phyloP scores from a whole-genome alignment of 2,888 invertebrate genomes.

The Lomographa bimaculata region DNA sequence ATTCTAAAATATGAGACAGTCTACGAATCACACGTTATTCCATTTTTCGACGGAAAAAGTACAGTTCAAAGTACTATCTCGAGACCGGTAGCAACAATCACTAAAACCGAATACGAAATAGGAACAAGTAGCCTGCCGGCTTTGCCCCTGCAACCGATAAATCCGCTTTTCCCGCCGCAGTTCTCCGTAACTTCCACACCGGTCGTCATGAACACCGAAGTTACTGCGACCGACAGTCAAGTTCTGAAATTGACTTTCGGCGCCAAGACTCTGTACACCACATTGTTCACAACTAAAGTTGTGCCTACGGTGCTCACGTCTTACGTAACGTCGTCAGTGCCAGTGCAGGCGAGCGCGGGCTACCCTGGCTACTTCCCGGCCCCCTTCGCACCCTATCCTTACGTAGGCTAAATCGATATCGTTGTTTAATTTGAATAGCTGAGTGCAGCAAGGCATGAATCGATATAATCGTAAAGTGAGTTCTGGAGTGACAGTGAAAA shows the following conservation, averaged over 20 bases:
- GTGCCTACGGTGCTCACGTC: constrained; percentile 93
- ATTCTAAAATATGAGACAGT: constrained; percentile 90
- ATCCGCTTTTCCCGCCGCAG: constrained; percentile 85
- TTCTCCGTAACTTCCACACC: constrained; percentile 91
- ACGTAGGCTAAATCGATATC: constrained; percentile 88
- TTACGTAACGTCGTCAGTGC: constrained; percentile 91
- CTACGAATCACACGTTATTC: constrained; percentile 92
- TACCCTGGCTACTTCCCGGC: constrained; percentile 91
- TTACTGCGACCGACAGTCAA: constrained; percentile 91
- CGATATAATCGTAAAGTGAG: constrained; percentile 21
- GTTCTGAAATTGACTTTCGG: constrained; percentile 94
- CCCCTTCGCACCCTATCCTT: constrained; percentile 90
- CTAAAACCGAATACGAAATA: constrained; percentile 90
- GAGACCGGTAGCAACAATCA: constrained; percentile 89
- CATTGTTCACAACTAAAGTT: constrained; percentile 91
- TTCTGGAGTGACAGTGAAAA: constrained; percentile 46
- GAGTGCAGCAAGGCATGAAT: constrained; percentile 44
- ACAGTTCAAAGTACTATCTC: constrained; percentile 91
- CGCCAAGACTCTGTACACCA: constrained; percentile 95
- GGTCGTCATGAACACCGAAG: constrained; percentile 90
- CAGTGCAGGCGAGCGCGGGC: constrained; percentile 87
- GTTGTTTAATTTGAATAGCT: constrained; percentile 7
- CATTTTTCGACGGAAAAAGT: constrained; percentile 89
- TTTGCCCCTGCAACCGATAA: constrained; percentile 82
- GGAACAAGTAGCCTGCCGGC: constrained; percentile 88